These are phyloP conservation scores for Tetramorium parvispinum DNA, from an alignment of 1,140 invertebrate species.

Conservation along the genomic window DNA sequence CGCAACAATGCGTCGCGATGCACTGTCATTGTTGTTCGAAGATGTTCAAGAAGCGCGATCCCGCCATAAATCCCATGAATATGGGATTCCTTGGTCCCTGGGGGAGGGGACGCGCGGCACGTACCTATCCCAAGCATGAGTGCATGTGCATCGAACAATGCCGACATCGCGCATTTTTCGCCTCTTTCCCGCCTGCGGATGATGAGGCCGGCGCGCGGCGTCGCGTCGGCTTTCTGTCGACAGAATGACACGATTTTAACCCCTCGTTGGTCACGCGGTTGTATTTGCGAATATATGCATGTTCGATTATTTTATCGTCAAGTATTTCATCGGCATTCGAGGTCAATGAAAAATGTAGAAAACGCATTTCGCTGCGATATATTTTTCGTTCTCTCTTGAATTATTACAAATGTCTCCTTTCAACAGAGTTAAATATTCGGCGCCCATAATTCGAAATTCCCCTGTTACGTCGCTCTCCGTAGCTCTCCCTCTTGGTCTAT, in stretches of 20 bases:
- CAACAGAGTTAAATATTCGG: neutral
- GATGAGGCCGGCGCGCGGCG: conserved; percentile 40
- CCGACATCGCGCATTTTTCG: conserved; percentile 46
- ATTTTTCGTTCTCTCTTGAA: neutral
- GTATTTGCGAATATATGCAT: neutral
- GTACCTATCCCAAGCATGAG: conserved; percentile 37
- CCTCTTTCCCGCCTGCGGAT: conserved; percentile 7
- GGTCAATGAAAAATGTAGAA: conserved; percentile 16
- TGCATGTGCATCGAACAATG: conserved; percentile 52
- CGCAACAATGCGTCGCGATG: conserved; percentile 75
- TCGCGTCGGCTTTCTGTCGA: conserved; percentile 18
- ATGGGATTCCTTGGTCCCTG: conserved; percentile 71
- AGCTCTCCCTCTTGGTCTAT: neutral
- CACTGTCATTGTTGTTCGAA: conserved; percentile 75
- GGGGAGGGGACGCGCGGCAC: conserved; percentile 47
- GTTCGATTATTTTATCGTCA: conserved; percentile 47
- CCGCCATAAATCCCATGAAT: conserved; percentile 75
- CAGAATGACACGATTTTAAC: conserved; percentile 32
- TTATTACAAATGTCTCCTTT: neutral
- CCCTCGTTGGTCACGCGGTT: conserved; percentile 1
- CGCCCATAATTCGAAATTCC: neutral
- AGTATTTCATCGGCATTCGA: conserved; percentile 9
- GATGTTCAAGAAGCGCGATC: conserved; percentile 75
- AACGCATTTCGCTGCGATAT: neutral
- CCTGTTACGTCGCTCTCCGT: neutral